Percentiles rank a stretch among this genome's conserved stretches.
These are phyloP conservation scores for Trachelus iudaicus DNA, from an alignment of 2,888 invertebrate genomes.

Conservation along the genomic window DNA sequence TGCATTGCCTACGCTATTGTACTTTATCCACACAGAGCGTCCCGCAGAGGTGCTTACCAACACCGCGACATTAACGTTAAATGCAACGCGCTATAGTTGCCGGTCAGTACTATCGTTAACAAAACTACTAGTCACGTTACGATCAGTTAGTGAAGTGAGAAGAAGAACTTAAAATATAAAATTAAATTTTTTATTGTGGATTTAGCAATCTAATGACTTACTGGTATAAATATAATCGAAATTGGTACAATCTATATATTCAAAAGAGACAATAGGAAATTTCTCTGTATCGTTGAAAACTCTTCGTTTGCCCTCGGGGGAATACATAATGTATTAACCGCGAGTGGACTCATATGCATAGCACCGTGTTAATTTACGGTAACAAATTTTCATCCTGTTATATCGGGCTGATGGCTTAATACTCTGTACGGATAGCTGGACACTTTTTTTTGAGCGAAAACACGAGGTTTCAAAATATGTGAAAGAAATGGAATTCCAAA, in stretches of 20 bases:
- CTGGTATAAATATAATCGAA: background rate
- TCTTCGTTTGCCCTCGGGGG: background rate
- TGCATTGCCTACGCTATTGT: conserved; percentile 2
- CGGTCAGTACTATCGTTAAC: background rate
- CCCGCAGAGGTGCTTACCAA: conserved; percentile 2
- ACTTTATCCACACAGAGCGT: conserved; percentile 1
- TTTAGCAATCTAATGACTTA: background rate
- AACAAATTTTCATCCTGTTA: background rate
- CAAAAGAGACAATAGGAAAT: background rate
- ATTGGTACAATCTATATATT: background rate
- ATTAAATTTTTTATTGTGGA: background rate
- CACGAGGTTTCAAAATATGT: background rate
- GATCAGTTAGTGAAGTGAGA: background rate
- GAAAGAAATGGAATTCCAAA: background rate
- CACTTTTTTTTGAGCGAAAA: background rate
- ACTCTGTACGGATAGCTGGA: background rate
- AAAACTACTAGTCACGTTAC: background rate
- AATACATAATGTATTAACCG: background rate
- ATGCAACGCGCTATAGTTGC: background rate
- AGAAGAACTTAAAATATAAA: background rate
- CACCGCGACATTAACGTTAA: background rate
- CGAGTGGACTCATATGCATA: background rate
- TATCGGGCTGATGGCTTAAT: background rate
- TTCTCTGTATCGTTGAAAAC: background rate
- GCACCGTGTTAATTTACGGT: background rate